Evolutionary conservation across 2,888 invertebrate species (phyloP).

Genomic region (Ganaspis brasiliensis): DNA sequence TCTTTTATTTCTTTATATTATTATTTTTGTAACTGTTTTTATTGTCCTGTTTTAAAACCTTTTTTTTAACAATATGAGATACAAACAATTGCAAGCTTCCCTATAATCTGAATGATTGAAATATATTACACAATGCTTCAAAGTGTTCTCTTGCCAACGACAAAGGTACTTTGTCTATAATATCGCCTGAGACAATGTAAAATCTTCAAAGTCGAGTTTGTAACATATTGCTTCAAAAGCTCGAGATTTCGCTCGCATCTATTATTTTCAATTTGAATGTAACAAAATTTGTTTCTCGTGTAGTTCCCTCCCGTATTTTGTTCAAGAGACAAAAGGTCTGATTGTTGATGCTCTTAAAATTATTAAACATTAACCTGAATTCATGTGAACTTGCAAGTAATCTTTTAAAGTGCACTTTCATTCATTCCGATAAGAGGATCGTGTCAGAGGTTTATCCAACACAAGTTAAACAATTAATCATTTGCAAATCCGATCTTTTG

Average conservation of each 20-base stretch:
- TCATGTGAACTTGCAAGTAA: slow-evolving; percentile 64
- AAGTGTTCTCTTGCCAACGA: no score
- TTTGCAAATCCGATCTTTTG: background rate
- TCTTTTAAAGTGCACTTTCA: slow-evolving; percentile 69
- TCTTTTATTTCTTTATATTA: background rate
- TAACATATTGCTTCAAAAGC: no score
- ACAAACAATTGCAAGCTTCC: no score
- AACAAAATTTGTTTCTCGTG: background rate
- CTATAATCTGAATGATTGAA: no score
- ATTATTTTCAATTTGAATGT: no score
- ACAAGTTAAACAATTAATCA: slow-evolving; percentile 25
- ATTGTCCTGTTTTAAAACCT: no score
- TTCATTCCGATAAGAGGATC: slow-evolving; percentile 61
- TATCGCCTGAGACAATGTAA: no score
- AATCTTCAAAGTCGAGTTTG: no score
- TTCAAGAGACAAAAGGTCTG: background rate
- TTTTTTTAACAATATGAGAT: no score
- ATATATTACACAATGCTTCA: no score
- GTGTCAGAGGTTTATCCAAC: slow-evolving; percentile 53
- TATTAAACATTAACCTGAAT: slow-evolving; percentile 46
- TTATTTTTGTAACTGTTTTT: background rate
- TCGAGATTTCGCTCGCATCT: no score
- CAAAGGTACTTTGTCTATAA: no score
- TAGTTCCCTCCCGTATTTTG: background rate
- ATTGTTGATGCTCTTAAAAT: slow-evolving; percentile 9